Evolutionary conservation across 1,140 invertebrate genomes (phyloP).

Genomic region (Thaumetopoea pityocampa): DNA sequence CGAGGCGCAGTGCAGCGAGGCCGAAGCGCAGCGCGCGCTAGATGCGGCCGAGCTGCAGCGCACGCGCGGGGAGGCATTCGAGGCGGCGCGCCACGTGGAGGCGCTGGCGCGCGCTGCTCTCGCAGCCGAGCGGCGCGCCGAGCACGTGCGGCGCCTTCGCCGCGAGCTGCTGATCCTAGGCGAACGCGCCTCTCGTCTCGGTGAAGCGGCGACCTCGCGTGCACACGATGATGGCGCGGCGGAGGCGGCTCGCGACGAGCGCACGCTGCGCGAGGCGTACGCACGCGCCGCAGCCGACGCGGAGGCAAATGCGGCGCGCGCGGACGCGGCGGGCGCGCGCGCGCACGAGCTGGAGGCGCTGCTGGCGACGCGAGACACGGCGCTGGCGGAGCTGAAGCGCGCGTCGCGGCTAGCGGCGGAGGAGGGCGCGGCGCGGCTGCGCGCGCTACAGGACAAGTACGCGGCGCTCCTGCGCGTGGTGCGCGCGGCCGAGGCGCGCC

Average conservation of each 20-base stretch:
- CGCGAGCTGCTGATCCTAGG: conserved; percentile 73
- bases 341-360: conserved; percentile 76
- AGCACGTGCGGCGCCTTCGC: conserved; percentile 70
- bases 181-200: conserved; percentile 55
- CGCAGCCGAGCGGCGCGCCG: conserved; percentile 72
- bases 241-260: conserved; percentile 37
- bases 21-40: conserved; percentile 61
- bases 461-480: conserved; percentile 81
- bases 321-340: conserved; percentile 74
- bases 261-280: conserved; percentile 61
- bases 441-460: conserved; percentile 85
- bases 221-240: conserved; percentile 55
- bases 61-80: conserved; percentile 67
- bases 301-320: conserved; percentile 57
- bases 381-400: conserved; percentile 68
- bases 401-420: conserved; percentile 72
- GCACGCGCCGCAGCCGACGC: conserved; percentile 69
- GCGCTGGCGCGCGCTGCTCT: conserved; percentile 73
- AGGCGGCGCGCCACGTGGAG: conserved; percentile 75
- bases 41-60: conserved; percentile 51
- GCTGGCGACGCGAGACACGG: conserved; percentile 68
- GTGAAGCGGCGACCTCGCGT: conserved; percentile 57
- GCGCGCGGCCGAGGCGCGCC: conserved; percentile 80
- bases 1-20: conserved; percentile 57
- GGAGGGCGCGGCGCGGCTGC: conserved; percentile 71